Conservation (phyloP, 2,113 vertebrate genomes). For the Trogon melanurus region DNA sequence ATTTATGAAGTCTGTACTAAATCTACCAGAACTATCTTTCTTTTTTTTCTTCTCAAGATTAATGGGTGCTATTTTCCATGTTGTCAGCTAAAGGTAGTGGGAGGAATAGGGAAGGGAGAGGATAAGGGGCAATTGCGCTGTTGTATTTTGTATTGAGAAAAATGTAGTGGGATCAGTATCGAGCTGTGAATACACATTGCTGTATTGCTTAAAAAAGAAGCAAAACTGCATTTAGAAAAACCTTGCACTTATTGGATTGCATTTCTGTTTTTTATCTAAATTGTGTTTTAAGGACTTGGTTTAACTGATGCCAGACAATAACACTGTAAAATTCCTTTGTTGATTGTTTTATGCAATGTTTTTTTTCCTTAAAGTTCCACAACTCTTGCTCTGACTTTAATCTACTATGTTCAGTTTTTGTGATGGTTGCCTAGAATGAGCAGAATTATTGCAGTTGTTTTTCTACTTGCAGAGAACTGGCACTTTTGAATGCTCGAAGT, state of each 20-base stretch:
- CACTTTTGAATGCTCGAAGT: conserved; percentile 85
- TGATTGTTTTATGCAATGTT: not conserved
- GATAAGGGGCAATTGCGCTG: conserved; percentile 49
- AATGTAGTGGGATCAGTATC: not conserved
- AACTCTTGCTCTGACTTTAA: not conserved
- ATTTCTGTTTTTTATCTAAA: not conserved
- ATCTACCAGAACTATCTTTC: conserved; percentile 58
- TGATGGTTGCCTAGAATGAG: not conserved
- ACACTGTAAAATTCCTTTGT: not conserved
- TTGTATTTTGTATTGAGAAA: conserved; percentile 42
- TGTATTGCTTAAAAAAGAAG: not conserved
- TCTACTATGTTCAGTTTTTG: not conserved
- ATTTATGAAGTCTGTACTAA: conserved; percentile 65
- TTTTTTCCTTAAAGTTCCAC: not conserved
- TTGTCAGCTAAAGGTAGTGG: conserved; percentile 59
- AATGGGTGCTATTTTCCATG: conserved; percentile 56
- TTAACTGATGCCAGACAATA: not conserved
- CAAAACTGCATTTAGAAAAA: conserved; percentile 20
- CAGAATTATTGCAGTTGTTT: conserved; percentile 6
- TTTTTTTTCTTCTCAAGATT: conserved; percentile 29
- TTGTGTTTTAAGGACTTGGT: not conserved
- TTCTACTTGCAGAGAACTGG: conserved; percentile 84
- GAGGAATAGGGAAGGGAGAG: not conserved
- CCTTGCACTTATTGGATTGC: not conserved
- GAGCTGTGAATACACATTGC: conserved; percentile 25